Evolutionary conservation across 1,140 invertebrate genomes (phyloP), one percentile per base, ranked within the genome.

Genomic region (Papilio xuthus): DNA sequence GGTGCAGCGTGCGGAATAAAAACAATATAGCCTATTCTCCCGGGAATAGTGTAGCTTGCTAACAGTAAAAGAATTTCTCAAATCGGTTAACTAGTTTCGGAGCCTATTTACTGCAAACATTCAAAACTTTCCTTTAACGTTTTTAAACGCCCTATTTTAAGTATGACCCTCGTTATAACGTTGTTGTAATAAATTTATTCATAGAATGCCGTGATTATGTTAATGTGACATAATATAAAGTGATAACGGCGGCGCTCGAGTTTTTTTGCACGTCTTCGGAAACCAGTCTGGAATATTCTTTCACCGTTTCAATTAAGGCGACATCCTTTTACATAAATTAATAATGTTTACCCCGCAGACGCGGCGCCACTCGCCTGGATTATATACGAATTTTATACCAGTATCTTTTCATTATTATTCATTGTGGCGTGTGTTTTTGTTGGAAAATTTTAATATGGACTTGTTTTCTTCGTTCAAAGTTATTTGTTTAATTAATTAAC

Each of bases 181-280:
- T 4, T 47, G 26, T 2, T 23, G 37, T 15, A 28, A 75, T 60
- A 32, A 76, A 41, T 41, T 37, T 76, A 76, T 76, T 76, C 53
- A 60, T 76, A 76, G 74, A 76, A 76, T 41, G 32, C 32, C 2
- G 74, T 60, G 53, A 76, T 76, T 76, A 76, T 76, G 74, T 41
- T 76, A 76, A 76, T 76, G 74, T 76, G 74, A 76, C 73, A 75
- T 76, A 76, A 76, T 63, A 75, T 56, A 74, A 74, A 76, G 74
- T 60, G 74, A 76, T 76, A 76, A 76, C 50, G 74, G 50, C 44
- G 50, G 74, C 53, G 23, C 47, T 47, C 50, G 15, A 23, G 73
- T n/a, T 56, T 56, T 72, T 37, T 56, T 32, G 26, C 32, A 75
- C 47, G 73, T 56, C 47, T 60, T 76, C 42, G 23, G 18, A 76